Evolutionary conservation across 1,140 invertebrate genomes (phyloP), one percentile per base, ranked within the genome.

Genomic region (Cylas formicarius): DNA sequence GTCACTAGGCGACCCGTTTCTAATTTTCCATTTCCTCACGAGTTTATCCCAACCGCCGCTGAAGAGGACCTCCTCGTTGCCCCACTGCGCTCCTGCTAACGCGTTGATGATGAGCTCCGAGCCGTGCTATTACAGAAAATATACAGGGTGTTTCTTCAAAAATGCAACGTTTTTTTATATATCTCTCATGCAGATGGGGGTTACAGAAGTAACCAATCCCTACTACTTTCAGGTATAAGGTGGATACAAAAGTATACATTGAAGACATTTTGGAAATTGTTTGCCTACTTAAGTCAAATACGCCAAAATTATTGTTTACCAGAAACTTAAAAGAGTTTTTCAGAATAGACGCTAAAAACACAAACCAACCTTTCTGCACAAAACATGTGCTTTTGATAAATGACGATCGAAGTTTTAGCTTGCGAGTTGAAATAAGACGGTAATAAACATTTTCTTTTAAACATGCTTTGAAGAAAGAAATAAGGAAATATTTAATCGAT

Each of bases 1-100:
- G n/a, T 50, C 38, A 4, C 50, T 26, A 22, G 35, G 33, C 20
- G 52, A 45, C 42, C 54, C 50, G 29, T 49, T 48, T 17, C 47
- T 42, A 7, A 70, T 50, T 26, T 59, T 62, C 68, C 68, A 72
- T 27, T 62, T 57, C 53, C 67, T 71, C 2, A 72, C 28, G 8
- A 58, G 47, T 44, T 67, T 67, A 48, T 71, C 68, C 63, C 66
- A 72, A 4, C 68, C 68, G 10, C 66, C 70, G 27, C 56, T 66
- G 42, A 62, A 64, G 16, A 72, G 45, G 5, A 62, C 37, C 5
- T 48, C 22, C 5, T 68, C 55, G 26, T 52, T 58, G 9, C 51
- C 48, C 23, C 57, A 53, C 22, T 50, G 16, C 8, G 48, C 42
- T 10, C 57, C 62, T 14, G 51, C 50, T 38, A 69, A 26, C 2